These are phyloP conservation scores for Folsomia candida DNA, from an alignment of 2,888 invertebrate genomes.

Conservation along the genomic window DNA sequence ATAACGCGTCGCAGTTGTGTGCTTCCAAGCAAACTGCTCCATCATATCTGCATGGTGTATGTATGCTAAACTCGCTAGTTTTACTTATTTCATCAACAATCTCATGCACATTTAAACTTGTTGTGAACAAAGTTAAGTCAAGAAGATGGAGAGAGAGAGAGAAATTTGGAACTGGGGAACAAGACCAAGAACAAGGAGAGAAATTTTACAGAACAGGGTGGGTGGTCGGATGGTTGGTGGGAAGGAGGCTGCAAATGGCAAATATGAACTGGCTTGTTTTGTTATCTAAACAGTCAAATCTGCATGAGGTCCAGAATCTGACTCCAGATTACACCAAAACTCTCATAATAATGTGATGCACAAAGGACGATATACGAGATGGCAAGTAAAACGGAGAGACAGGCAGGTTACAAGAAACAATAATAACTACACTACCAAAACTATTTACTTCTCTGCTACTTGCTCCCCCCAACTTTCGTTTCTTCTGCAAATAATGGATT, in stretches of 20 bases:
- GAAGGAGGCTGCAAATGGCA: constrained; percentile 17
- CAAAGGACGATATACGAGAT: not conserved
- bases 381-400: not conserved
- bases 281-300: constrained; percentile 10
- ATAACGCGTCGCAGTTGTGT: not conserved
- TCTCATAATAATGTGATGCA: not conserved
- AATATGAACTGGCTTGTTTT: constrained; percentile 13
- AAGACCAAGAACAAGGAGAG: not conserved
- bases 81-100: not conserved
- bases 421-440: not conserved
- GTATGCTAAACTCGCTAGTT: not conserved
- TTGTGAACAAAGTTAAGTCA: not conserved
- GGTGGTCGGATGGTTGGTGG: not conserved
- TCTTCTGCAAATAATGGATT: not conserved
- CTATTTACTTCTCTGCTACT: not conserved
- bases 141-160: too few relatives aligned
- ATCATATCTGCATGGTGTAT: too few relatives aligned
- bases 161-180: not conserved
- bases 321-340: not conserved
- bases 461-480: not conserved
- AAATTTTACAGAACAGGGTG: not conserved
- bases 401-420: not conserved
- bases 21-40: too few relatives aligned
- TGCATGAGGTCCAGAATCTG: constrained; percentile 10
- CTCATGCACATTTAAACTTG: not conserved